phyloP scores from a whole-genome alignment of 2,113 vertebrate species.

The Pogona vitticeps region DNA sequence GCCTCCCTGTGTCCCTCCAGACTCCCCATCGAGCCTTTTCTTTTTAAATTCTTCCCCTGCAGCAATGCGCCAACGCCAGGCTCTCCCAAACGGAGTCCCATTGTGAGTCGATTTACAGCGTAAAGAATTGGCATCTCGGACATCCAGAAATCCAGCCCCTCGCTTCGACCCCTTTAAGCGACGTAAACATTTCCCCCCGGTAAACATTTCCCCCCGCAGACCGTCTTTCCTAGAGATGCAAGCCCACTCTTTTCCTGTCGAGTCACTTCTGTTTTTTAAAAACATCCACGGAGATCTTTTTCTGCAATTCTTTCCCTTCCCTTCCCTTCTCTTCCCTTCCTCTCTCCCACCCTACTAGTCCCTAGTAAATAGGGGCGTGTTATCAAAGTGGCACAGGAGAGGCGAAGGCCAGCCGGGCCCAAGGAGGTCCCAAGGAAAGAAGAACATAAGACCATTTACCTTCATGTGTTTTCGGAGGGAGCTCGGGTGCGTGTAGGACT shows the following conservation, averaged over 20 bases:
- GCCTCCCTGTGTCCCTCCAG: background rate
- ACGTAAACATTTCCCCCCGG: background rate
- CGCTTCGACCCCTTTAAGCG: background rate
- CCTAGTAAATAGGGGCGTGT: no score
- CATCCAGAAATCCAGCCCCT: background rate
- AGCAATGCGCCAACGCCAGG: background rate
- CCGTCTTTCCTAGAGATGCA: background rate
- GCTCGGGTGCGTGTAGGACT: conserved; percentile 99
- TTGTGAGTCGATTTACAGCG: background rate
- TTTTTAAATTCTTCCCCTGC: background rate
- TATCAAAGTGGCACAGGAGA: background rate
- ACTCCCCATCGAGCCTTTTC: background rate
- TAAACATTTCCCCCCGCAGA: no score
- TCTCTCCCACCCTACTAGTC: background rate
- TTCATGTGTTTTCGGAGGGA: conserved; percentile 99
- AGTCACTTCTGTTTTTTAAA: no score
- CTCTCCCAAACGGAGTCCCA: background rate
- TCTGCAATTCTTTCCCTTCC: background rate
- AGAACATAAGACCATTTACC: conserved; percentile 77
- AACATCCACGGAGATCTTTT: no score
- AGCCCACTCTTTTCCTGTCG: background rate
- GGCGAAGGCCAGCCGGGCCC: background rate
- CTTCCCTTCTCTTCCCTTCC: background rate
- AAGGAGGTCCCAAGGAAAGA: background rate
- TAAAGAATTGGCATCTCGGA: background rate